Conservation (phyloP, 2,888 invertebrate species). For the Auanema sp. region DNA sequence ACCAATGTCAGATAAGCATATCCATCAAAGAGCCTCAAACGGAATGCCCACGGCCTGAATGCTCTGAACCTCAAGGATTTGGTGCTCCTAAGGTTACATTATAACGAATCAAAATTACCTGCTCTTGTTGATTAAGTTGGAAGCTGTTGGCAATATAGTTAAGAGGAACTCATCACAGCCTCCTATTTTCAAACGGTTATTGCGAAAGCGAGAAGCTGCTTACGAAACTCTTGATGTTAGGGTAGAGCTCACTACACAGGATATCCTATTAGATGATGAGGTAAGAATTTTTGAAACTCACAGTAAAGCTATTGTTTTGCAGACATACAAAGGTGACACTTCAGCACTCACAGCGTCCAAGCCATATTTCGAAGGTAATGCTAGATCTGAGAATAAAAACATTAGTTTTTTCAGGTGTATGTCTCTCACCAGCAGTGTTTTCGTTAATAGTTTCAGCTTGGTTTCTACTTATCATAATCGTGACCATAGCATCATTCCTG, state of each 20-base stretch:
- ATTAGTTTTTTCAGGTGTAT: too few relatives aligned
- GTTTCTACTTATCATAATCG: too few relatives aligned
- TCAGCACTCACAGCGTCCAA: too few relatives aligned
- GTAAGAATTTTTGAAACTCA: too few relatives aligned
- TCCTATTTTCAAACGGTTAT: background rate
- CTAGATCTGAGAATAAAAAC: too few relatives aligned
- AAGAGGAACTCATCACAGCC: background rate
- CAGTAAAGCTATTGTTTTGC: too few relatives aligned
- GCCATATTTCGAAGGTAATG: too few relatives aligned
- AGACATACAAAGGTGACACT: too few relatives aligned
- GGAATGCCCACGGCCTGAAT: conserved; percentile 58
- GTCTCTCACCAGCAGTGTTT: too few relatives aligned
- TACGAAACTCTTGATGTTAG: conserved; percentile 1
- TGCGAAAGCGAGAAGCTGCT: background rate
- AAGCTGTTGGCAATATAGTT: background rate
- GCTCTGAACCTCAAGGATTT: conserved; percentile 57
- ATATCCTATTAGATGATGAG: background rate
- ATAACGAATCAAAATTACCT: conserved; percentile 12
- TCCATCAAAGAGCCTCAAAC: conserved; percentile 57
- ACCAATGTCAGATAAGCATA: conserved; percentile 59
- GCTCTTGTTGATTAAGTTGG: conserved; percentile 9
- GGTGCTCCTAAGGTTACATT: conserved; percentile 43
- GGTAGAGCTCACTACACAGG: background rate
- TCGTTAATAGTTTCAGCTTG: too few relatives aligned
- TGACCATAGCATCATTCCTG: too few relatives aligned